These are phyloP conservation scores for Julus scandinavius DNA, from an alignment of 2,888 invertebrate species.

Conservation along the genomic window DNA sequence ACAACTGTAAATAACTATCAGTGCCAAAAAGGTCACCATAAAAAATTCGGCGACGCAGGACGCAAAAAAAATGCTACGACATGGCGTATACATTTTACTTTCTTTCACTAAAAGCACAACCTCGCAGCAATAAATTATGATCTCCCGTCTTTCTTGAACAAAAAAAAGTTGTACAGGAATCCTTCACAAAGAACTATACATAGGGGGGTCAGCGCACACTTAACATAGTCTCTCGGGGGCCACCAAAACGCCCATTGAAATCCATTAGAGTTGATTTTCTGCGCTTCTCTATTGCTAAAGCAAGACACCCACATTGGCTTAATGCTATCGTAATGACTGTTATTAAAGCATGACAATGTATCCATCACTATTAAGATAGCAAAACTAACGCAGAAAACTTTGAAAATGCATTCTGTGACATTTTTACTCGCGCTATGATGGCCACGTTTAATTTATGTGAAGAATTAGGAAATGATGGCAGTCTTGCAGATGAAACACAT, in stretches of 20 bases:
- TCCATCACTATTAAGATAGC: slow-evolving; percentile 18
- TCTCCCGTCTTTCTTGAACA: neutral
- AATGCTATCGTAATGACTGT: slow-evolving; percentile 5
- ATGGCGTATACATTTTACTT: neutral
- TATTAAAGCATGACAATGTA: neutral
- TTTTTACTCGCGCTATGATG: neutral
- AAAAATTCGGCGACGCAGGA: slow-evolving; percentile 5
- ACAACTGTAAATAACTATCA: slow-evolving; percentile 47
- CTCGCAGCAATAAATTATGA: slow-evolving; percentile 42
- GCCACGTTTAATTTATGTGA: neutral
- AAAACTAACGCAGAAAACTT: neutral
- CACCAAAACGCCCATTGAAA: neutral
- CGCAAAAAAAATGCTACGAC: neutral
- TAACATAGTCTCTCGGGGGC: neutral
- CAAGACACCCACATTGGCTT: neutral
- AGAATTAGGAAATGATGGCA: neutral
- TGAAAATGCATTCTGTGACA: slow-evolving; percentile 2
- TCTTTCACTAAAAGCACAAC: slow-evolving; percentile 48
- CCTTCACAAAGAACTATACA: neutral
- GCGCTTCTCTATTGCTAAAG: neutral
- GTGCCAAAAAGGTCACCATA: slow-evolving; percentile 30
- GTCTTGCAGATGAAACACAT: neutral
- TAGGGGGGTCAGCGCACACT: neutral
- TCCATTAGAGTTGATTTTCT: slow-evolving; percentile 11
- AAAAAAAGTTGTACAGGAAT: neutral